Evolutionary conservation across 2,113 vertebrate species (phyloP).

Genomic region (Nothoprocta perdicaria): DNA sequence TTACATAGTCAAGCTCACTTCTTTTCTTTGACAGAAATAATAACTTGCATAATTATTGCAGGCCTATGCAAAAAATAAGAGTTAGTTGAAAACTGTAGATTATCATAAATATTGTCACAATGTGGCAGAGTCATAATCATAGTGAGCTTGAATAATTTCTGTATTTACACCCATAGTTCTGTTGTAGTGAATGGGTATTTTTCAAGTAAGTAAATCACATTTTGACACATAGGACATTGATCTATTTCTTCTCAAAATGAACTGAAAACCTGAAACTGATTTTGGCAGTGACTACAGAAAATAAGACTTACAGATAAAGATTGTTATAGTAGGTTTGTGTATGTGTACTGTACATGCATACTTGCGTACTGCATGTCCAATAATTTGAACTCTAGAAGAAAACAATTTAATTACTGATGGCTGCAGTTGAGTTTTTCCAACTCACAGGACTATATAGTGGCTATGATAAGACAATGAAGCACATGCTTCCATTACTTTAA

Average conservation of each 20-base stretch:
- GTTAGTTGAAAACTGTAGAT: not conserved
- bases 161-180: not conserved
- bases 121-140: not conserved
- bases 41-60: not conserved
- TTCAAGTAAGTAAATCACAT: not conserved
- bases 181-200: not conserved
- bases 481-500: not conserved
- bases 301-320: not conserved
- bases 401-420: not conserved
- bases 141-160: not conserved
- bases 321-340: not conserved
- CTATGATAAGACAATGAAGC: slow-evolving; percentile 35
- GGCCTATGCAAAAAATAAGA: not conserved
- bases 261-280: not conserved
- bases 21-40: not conserved
- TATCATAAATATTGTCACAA: not conserved
- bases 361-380: not conserved
- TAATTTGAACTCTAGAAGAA: not conserved
- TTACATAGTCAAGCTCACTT: not conserved
- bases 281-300: not conserved
- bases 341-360: not conserved
- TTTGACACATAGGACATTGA: not conserved
- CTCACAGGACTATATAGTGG: not conserved
- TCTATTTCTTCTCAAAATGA: not conserved
- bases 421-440: fast-evolving